These are phyloP conservation scores for Pluvialis apricaria DNA, from an alignment of 2,113 vertebrate genomes.

Conservation along the genomic window DNA sequence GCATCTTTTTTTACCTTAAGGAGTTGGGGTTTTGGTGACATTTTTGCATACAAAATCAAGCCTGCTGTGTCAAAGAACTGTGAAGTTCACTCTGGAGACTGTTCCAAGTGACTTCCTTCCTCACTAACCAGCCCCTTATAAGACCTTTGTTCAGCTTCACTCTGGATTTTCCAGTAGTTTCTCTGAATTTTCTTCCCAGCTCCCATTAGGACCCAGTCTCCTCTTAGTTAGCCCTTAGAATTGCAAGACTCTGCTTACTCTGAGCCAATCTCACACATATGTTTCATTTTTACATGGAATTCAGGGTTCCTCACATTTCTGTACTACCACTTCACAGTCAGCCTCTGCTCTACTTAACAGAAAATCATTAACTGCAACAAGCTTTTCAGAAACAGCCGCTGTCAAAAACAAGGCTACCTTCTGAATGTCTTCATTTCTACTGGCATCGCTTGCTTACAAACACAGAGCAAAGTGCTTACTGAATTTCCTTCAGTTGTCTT, in stretches of 20 bases:
- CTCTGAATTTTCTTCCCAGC: neutral
- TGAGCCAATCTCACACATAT: neutral
- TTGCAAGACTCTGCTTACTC: neutral
- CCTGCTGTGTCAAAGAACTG: neutral
- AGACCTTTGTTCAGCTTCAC: neutral
- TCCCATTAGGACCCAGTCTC: neutral
- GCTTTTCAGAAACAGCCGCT: neutral
- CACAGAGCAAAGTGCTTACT: neutral
- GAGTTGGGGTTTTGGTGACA: neutral
- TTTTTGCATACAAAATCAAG: neutral
- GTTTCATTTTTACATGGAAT: conserved; percentile 3
- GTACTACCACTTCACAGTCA: neutral
- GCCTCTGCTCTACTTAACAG: neutral
- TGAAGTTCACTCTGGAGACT: neutral
- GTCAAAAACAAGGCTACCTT: neutral
- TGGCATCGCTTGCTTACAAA: neutral
- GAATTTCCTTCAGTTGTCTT: neutral
- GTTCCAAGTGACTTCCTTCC: neutral
- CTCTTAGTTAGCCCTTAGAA: neutral
- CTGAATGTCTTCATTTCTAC: neutral
- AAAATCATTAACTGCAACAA: neutral
- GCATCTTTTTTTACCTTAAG: neutral
- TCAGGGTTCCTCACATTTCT: conserved; percentile 3
- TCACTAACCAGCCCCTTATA: neutral
- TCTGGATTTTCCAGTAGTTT: neutral